Conservation (phyloP, 1,140 invertebrate genomes). For the Epicauta chinensis region DNA sequence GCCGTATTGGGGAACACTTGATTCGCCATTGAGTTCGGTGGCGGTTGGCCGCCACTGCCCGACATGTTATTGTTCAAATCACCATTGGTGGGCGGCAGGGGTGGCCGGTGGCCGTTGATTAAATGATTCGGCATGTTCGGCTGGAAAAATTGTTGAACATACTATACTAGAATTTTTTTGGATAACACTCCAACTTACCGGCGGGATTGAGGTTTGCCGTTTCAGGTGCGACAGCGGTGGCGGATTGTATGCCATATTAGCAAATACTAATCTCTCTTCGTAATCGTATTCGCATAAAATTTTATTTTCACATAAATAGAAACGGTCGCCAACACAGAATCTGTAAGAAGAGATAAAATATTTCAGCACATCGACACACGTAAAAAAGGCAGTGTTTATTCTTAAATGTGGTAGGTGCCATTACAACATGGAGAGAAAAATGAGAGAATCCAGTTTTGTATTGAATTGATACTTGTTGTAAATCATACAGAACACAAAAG, state of each 20-base stretch:
- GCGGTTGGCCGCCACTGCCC: conserved; percentile 29
- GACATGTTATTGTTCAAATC: conserved; percentile 43
- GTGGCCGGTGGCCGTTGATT: conserved; percentile 39
- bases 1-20: conserved; percentile 32
- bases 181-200: conserved; percentile 29
- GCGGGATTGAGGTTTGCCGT: conserved; percentile 46
- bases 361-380: no score
- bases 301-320: conserved; percentile 95
- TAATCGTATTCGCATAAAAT: conserved; percentile 97
- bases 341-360: conserved; percentile 49
- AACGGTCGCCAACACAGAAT: conserved; percentile 95
- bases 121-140: conserved; percentile 38
- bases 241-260: conserved; percentile 87
- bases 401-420: no score
- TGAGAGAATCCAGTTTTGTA: conserved; percentile 21
- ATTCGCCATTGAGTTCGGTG: conserved; percentile 31
- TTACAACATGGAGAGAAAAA: no score
- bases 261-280: conserved; percentile 85
- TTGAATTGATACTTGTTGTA: conserved; percentile 16
- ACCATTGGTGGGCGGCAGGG: conserved; percentile 36
- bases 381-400: no score
- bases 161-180: background rate
- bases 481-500: conserved; percentile 23
- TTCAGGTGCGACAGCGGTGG: conserved; percentile 81
- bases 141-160: conserved; percentile 30